Percentiles rank a stretch among this genome's conserved stretches.
Conservation (phyloP, 2,888 invertebrate genomes). For the Drosophila acutilabella region DNA sequence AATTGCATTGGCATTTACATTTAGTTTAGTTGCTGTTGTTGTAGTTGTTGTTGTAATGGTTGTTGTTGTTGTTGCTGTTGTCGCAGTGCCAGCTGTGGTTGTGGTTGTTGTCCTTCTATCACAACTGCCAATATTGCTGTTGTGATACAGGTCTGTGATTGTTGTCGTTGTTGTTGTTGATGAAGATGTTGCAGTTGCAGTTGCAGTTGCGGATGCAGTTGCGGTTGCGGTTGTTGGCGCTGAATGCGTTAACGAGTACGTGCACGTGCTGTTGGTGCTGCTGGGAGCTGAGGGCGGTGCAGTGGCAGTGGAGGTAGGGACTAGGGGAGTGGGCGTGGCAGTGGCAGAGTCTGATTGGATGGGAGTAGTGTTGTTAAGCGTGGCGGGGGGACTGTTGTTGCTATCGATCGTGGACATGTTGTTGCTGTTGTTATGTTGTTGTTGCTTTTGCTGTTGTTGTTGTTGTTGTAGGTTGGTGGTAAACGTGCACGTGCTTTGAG, state of each 20-base stretch:
- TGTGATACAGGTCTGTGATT: constrained; percentile 54
- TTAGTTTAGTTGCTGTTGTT: constrained; percentile 65
- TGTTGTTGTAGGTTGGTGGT: constrained; percentile 25
- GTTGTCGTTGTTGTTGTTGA: constrained; percentile 36
- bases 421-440: constrained; percentile 57
- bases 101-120: constrained; percentile 41
- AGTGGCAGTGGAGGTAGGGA: constrained; percentile 52
- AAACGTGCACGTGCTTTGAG: constrained; percentile 75
- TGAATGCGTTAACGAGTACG: constrained; percentile 65
- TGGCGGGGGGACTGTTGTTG: constrained; percentile 34
- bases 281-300: constrained; percentile 55
- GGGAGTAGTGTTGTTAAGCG: constrained; percentile 21
- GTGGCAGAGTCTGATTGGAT: constrained; percentile 35
- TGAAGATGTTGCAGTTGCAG: constrained; percentile 31
- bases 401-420: constrained; percentile 38
- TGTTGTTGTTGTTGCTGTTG: constrained; percentile 29
- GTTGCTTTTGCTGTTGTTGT: constrained; percentile 54
- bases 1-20: constrained; percentile 82
- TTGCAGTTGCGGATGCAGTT: constrained; percentile 21
- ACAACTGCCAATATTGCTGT: constrained; percentile 42
- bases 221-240: constrained; percentile 53
- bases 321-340: constrained; percentile 10
- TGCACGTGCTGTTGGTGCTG: constrained; percentile 70
- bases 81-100: constrained; percentile 28
- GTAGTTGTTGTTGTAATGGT: constrained; percentile 38